Conservation (phyloP, 2,888 invertebrate genomes). For the Molanna angustata region DNA sequence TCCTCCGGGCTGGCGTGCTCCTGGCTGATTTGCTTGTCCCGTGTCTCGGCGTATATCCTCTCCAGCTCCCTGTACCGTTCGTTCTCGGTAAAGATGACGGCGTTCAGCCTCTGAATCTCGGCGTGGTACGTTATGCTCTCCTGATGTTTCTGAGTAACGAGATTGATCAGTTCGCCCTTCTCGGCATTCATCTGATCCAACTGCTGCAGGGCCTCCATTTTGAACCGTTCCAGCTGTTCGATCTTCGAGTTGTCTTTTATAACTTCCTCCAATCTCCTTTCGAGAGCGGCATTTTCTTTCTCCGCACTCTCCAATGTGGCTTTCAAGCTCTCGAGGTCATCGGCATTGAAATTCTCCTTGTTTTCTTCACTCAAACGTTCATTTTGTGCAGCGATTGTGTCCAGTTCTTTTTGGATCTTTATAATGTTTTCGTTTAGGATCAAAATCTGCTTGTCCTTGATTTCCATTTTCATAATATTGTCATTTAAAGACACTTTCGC, state of each 20-base stretch:
- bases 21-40: constrained; percentile 35
- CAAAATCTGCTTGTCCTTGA: constrained; percentile 34
- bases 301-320: no score
- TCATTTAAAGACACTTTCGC: no score
- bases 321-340: no score
- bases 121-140: constrained; percentile 81
- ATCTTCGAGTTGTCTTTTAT: constrained; percentile 8
- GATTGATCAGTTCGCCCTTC: constrained; percentile 67
- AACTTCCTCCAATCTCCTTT: constrained; percentile 18
- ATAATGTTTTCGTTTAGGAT: constrained; percentile 41
- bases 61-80: constrained; percentile 49
- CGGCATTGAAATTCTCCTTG: not conserved
- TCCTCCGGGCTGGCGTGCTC: constrained; percentile 11
- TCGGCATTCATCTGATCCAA: constrained; percentile 49
- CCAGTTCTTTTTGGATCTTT: constrained; percentile 2
- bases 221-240: constrained; percentile 19
- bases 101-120: constrained; percentile 78
- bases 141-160: constrained; percentile 77
- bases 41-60: constrained; percentile 20
- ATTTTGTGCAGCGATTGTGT: not conserved
- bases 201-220: constrained; percentile 24
- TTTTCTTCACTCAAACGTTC: constrained; percentile 33
- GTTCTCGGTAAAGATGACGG: constrained; percentile 50
- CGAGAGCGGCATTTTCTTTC: constrained; percentile 28
- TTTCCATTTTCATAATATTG: constrained; percentile 24